These are phyloP conservation scores for Apotomis betuletana DNA, from an alignment of 2,888 invertebrate genomes.

Conservation along the genomic window DNA sequence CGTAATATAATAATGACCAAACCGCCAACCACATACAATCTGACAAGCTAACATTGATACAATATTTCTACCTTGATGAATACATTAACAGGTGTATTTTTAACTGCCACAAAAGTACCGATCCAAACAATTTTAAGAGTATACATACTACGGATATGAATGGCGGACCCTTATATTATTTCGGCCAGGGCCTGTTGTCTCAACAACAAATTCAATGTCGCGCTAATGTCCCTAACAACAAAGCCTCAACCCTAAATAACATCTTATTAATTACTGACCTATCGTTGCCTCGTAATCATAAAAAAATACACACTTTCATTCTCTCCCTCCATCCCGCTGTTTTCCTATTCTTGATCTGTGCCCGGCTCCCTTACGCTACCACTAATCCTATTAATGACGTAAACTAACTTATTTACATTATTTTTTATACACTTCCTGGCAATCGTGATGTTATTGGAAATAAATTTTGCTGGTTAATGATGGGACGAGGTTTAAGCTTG, in stretches of 20 bases:
- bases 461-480: conserved; percentile 56
- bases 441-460: conserved; percentile 58
- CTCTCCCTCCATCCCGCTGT: conserved; percentile 56
- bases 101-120: conserved; percentile 74
- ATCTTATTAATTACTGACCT: conserved; percentile 68
- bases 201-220: conserved; percentile 58
- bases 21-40: conserved; percentile 72
- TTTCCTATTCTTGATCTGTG: conserved; percentile 62
- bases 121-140: conserved; percentile 70
- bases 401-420: conserved; percentile 73
- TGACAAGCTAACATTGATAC: conserved; percentile 80
- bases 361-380: conserved; percentile 68
- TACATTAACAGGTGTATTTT: conserved; percentile 81
- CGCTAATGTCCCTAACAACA: conserved; percentile 58
- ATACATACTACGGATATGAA: conserved; percentile 78
- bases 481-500: conserved; percentile 70
- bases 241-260: conserved; percentile 69
- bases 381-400: conserved; percentile 71
- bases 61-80: conserved; percentile 77
- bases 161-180: conserved; percentile 63
- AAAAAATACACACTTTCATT: conserved; percentile 77
- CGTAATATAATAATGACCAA: conserved; percentile 70
- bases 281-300: conserved; percentile 71
- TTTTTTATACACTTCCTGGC: conserved; percentile 78
- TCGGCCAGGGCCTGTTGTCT: conserved; percentile 59